Conservation (phyloP, 1,140 invertebrate species). For the Pollicipes pollicipes region DNA sequence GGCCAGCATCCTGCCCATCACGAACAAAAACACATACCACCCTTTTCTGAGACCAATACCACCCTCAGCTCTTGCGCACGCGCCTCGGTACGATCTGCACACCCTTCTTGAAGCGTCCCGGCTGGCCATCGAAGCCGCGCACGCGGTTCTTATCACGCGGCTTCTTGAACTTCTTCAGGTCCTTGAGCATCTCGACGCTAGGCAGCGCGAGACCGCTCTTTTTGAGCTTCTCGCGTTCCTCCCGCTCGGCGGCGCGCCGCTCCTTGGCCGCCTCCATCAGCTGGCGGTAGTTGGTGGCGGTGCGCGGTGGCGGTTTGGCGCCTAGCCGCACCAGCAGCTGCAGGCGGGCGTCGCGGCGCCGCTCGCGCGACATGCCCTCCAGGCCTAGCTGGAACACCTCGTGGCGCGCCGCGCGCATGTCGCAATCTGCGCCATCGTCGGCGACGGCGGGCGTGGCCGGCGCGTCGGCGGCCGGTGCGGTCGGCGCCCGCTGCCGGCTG, state of each 20-base stretch:
- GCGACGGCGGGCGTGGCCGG: no score
- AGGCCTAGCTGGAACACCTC: slow-evolving; percentile 3
- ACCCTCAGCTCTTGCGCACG: neutral
- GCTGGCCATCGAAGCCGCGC: neutral
- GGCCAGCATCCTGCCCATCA: no score
- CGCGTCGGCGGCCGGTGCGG: no score
- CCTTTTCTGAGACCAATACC: no score
- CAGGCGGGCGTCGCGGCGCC: neutral
- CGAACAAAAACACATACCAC: no score
- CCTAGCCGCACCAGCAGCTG: neutral
- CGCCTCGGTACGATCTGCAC: neutral
- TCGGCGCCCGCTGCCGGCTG: neutral
- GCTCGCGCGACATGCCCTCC: neutral
- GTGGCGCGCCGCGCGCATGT: neutral
- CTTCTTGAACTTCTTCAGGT: slow-evolving; percentile 1
- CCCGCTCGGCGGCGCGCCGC: neutral
- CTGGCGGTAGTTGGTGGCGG: neutral
- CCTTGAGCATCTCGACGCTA: neutral
- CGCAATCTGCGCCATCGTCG: neutral
- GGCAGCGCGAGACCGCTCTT: neutral
- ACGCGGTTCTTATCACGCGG: neutral
- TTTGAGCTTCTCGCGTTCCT: neutral
- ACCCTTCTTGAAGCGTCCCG: neutral
- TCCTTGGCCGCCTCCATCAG: neutral
- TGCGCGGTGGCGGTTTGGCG: neutral